Evolutionary conservation across 2,888 invertebrate genomes (phyloP).

Genomic region (Netelia fuscicornis): DNA sequence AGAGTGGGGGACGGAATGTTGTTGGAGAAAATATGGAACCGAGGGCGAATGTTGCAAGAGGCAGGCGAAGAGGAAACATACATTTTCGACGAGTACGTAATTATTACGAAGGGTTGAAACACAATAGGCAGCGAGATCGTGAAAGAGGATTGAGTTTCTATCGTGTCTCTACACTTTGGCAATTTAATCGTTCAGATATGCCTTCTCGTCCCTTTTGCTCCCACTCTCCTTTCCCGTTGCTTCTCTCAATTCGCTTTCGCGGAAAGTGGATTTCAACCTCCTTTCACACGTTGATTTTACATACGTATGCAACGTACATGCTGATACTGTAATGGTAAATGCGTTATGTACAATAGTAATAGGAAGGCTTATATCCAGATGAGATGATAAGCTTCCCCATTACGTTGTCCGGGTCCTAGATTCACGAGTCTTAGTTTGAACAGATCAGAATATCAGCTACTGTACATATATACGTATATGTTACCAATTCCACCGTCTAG

Average conservation of each 20-base stretch:
- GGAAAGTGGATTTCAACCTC: conserved; percentile 41
- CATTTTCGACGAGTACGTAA: conserved; percentile 9
- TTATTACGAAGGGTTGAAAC: conserved; percentile 34
- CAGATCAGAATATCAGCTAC: conserved; percentile 21
- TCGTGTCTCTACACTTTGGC: conserved; percentile 11
- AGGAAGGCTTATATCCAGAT: conserved; percentile 64
- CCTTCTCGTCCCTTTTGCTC: background rate
- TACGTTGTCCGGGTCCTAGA: conserved; percentile 50
- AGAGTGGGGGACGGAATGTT: background rate
- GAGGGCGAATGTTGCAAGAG: background rate
- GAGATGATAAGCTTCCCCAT: conserved; percentile 66
- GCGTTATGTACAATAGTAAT: conserved; percentile 66
- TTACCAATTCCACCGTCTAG: too few species aligned
- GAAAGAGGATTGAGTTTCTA: conserved; percentile 4
- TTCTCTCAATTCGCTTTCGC: background rate
- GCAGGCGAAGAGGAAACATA: background rate
- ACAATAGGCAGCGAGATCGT: background rate
- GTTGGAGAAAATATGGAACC: background rate
- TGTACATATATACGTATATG: conserved; percentile 9
- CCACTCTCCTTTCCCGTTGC: background rate
- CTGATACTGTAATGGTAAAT: conserved; percentile 36
- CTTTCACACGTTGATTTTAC: background rate
- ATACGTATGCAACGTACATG: conserved; percentile 6
- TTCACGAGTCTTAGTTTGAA: conserved; percentile 66
- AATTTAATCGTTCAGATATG: conserved; percentile 11